Evolutionary conservation across 2,797 vertebrate genomes (phyloP), one percentile per base, ranked within the genome.

Genomic region (Poeciliopsis turneri): DNA sequence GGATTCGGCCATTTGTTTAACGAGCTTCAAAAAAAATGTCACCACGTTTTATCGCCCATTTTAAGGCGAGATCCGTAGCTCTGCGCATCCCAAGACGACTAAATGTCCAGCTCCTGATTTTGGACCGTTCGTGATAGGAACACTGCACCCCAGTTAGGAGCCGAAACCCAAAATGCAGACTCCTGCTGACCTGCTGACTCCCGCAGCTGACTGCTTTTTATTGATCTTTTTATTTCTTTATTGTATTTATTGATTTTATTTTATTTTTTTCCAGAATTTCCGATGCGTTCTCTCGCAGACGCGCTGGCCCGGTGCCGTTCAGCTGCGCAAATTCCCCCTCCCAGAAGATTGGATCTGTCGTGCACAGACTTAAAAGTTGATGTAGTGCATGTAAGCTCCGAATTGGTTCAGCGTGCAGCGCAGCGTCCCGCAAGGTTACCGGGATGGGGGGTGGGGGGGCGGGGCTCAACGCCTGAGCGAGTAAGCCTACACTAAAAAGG

Each of bases 401-500:
- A 84, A 89, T 74, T 86, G 87, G 82, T 68, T 92, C 72, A 75
- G 83, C 49, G 66, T 78, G 90, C 81, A 83, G 81, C 28, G 49
- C 47, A 83, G 81, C 28, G 49, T 18, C 41, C 76, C 72, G 87
- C 85, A 90, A 90, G 93, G 91, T 93, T 89, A 88, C 36, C 13
- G 11, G 75, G 83, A 80, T 33, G 33, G 33, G 83, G 16, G 47
- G 47, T 2, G 5, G 49, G 82, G 86, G 85, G 82, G 80, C 77
- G 86, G 89, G 90, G 88, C 85, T 86, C 80, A 71, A 79, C 76
- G 86, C 86, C 85, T 73, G 79, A 78, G 80, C 74, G 87, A 91
- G 87, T 90, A 82, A 89, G 84, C 71, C 75, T 82, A 75, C 86
- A 90, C 89, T 92, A 84, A 75, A 51, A 61, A 91, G 86, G 87